Evolutionary conservation across 2,797 vertebrate species (phyloP), one percentile per base, ranked within the genome.

Genomic region (Catostomus latipinnis): DNA sequence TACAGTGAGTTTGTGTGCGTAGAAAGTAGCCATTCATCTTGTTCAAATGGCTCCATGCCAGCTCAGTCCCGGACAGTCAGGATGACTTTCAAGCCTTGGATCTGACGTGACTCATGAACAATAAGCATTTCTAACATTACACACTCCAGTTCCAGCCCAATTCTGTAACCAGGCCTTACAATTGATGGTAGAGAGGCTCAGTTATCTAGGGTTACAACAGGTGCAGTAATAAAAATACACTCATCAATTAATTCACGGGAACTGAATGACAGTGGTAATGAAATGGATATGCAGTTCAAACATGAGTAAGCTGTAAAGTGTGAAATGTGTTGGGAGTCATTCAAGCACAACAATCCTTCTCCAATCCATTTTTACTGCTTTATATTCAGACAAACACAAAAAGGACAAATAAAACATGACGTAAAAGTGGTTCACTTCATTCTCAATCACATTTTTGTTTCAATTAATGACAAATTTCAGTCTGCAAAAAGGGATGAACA

Each of bases 31-130:
- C 56, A 49, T 58, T 46, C 11, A 61, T 61, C 8, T 45, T 53
- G 18, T 6, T 60, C n/a, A 63, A 56, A 12, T 78, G 11, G 68
- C 50, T 78, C 6, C 5, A 58, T 0, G 75, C 18, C 66, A 60
- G 56, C 49, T n/a, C 13, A 22, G 4, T 46, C 60, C 76, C 54
- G 10, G 57, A 61, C 13, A 70, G 43, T 43, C 62, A 62, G 57
- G 57, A 78, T 70, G 49, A 78, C 48, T 11, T 60, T 22, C 13
- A 16, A 62, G n/a, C 34, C 8, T 0, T 10, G 10, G 11, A 53
- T 71, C 48, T 78, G 57, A 75, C 2, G 34, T 75, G 52, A 78
- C 6, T 0, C 2, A 0, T 56, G 52, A 72, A 72, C 68, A 65
- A 60, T 70, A 61, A n/a, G 18, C 50, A 63, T 63, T 49, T 46